Conservation (phyloP, 2,797 vertebrate genomes). For the Megaceryle alcyon region DNA sequence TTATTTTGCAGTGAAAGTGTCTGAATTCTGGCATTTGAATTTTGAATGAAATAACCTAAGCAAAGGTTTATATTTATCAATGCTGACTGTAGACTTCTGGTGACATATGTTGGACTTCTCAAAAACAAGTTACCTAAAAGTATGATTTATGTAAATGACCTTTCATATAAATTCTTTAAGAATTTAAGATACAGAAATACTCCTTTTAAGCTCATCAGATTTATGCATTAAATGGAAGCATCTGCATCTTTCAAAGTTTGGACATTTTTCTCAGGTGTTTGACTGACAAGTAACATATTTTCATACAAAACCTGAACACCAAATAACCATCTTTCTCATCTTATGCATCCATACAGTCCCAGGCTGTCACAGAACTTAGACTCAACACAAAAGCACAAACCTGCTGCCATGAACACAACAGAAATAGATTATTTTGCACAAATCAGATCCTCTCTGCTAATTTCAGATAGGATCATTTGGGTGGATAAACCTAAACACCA, state of each 20-base stretch:
- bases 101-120: neutral
- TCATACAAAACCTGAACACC: neutral
- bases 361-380: neutral
- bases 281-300: neutral
- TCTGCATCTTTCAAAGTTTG: neutral
- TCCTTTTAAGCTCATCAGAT: neutral
- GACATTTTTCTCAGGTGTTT: neutral
- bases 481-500: neutral
- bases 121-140: neutral
- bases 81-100: neutral
- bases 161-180: neutral
- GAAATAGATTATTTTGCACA: neutral
- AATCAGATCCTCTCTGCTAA: neutral
- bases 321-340: neutral
- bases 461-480: neutral
- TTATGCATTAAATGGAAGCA: neutral
- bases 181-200: neutral
- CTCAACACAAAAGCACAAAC: neutral
- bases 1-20: neutral
- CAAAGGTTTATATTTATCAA: neutral
- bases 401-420: neutral
- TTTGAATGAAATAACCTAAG: neutral
- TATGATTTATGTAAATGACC: neutral
- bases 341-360: rapidly evolving
- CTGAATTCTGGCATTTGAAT: neutral